Evolutionary conservation across 2,113 vertebrate species (phyloP), one percentile per base, ranked within the genome.

Genomic region (Cyprinodon brontotheroides): DNA sequence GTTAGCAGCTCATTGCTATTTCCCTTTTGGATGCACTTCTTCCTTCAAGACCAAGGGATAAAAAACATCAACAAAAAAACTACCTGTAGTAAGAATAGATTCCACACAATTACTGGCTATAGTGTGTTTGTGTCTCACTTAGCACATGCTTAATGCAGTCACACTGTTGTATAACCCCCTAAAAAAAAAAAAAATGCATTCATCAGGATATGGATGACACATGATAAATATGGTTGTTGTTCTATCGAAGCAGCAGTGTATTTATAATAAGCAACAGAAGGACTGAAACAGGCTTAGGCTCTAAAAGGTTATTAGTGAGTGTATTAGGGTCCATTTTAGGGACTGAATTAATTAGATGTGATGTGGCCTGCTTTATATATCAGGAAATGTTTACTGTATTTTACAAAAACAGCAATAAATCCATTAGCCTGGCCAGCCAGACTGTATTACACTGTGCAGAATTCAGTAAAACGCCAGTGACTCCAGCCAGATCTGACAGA

Each of bases 61-160:
- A 53, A 53, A n/a, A 57, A 48, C 0, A 14, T 3, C 13, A 41
- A 15, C 8, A 57, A 20, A 15, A 57, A 57, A 4, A 9, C 17
- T 57, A 57, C 50, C 50, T 57, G 50, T 57, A 9, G 50, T n/a
- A 57, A 41, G 5, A 41, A 9, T 47, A 36, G 72, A 15, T 68
- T 60, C 10, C 48, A 68, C 66, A 76, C 65, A 75, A 68, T 67
- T 62, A 74, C 38, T 8, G 63, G 62, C 50, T 22, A 74, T 66
- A 38, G 45, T 41, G n/a, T 40, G 48, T n/a, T 53, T 69, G 13
- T 53, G 38, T 41, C 53, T 75, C 37, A 37, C 53, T 69, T 61
- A 76, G 60, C 60, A 50, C 43, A 36, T 69, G 53, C 60, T 37
- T 69, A 69, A 69, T 41, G 20, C 66, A 69, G 22, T 17, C 11